Percentiles rank a stretch among this genome's conserved stretches.
phyloP scores from a whole-genome alignment of 2,888 invertebrate genomes.

The Cheilosia vernalis region DNA sequence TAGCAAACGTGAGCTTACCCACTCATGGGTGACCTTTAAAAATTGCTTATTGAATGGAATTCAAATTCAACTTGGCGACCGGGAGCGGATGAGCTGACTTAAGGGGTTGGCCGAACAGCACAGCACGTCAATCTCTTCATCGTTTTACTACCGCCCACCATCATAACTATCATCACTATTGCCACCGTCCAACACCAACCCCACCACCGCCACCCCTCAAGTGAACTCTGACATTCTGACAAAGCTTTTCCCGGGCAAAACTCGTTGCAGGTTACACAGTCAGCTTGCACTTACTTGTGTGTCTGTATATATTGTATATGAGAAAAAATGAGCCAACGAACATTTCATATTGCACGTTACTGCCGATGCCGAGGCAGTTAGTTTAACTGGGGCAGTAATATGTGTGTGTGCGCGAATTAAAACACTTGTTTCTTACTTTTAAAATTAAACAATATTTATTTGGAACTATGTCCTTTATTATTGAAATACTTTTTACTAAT shows the following conservation, averaged over 20 bases:
- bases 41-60: constrained; percentile 63
- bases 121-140: constrained; percentile 27
- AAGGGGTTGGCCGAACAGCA: too few relatives aligned
- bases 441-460: too few relatives aligned
- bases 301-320: constrained; percentile 22
- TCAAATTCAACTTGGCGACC: constrained; percentile 35
- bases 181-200: too few relatives aligned
- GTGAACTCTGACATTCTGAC: constrained; percentile 71
- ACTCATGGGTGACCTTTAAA: constrained; percentile 64
- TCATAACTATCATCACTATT: constrained; percentile 5
- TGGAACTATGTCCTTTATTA: too few relatives aligned
- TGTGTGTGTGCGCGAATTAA: constrained; percentile 29
- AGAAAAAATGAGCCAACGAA: constrained; percentile 33
- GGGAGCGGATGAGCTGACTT: background rate
- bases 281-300: constrained; percentile 57
- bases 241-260: constrained; percentile 73
- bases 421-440: too few relatives aligned
- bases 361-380: constrained; percentile 50
- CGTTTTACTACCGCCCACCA: constrained; percentile 52
- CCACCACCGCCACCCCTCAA: background rate
- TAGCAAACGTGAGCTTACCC: constrained; percentile 14
- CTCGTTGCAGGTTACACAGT: constrained; percentile 42
- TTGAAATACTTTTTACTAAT: too few relatives aligned
- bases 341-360: constrained; percentile 60
- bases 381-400: constrained; percentile 65